Conservation (phyloP, 2,797 vertebrate genomes). For the Erethizon dorsatum region DNA sequence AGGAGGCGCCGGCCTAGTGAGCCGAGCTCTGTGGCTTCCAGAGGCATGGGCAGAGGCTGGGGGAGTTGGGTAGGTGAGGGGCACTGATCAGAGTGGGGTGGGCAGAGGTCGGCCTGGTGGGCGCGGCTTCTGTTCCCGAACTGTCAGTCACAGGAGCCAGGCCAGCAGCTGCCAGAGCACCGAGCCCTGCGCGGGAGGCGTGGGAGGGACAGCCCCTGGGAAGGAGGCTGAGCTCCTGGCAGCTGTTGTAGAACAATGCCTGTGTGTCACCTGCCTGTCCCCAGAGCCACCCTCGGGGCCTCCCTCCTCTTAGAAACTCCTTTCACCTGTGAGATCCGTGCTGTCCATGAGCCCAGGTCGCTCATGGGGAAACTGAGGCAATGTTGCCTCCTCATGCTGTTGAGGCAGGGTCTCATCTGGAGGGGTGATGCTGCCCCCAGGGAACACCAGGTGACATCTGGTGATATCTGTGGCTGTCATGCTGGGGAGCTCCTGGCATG, state of each 20-base stretch:
- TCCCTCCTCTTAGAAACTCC: accelerated
- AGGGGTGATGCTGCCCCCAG: no score
- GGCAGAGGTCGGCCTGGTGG: background rate
- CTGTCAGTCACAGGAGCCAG: background rate
- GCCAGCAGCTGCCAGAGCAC: background rate
- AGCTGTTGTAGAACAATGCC: background rate
- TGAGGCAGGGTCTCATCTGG: background rate
- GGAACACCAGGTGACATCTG: accelerated
- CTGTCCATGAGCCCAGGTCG: accelerated
- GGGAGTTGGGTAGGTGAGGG: background rate
- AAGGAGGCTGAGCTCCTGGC: background rate
- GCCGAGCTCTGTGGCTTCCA: background rate
- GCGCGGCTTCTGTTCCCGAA: background rate
- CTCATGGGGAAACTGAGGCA: background rate
- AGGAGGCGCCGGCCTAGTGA: background rate
- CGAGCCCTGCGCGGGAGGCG: background rate
- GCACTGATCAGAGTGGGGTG: no score
- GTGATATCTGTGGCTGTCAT: background rate
- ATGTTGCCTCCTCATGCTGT: accelerated
- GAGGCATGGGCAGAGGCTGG: background rate
- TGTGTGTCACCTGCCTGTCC: accelerated
- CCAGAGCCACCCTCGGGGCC: background rate
- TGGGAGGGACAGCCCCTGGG: background rate
- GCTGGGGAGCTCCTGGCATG: accelerated
- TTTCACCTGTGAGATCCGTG: accelerated